A percentile compares a stretch with the other conserved stretches of the same genome.
phyloP scores from a whole-genome alignment of 2,113 vertebrate genomes.

The Dascyllus trimaculatus region DNA sequence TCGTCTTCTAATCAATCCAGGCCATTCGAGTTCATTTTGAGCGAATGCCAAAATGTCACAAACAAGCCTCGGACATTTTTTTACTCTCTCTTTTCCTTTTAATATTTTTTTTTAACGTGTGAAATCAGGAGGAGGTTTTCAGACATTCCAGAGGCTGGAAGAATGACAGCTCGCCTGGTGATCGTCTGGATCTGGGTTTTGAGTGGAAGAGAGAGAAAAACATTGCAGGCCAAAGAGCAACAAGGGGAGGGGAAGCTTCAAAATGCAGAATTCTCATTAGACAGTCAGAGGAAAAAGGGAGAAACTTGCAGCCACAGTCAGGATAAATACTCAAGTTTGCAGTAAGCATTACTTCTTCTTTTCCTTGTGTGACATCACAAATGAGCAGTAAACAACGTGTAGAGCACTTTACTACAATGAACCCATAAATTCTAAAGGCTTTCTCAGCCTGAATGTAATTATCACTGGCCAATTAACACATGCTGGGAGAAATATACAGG shows the following conservation, averaged over 20 bases:
- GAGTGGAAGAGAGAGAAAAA: slow-evolving; percentile 55
- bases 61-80: background rate
- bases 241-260: slow-evolving; percentile 42
- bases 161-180: slow-evolving; percentile 79
- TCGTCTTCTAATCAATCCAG: slow-evolving; percentile 20
- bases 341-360: background rate
- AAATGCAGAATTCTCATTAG: slow-evolving; percentile 54
- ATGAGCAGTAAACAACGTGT: background rate
- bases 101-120: slow-evolving; percentile 15
- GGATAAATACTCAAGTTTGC: slow-evolving; percentile 23
- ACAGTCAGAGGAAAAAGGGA: background rate
- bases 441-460: slow-evolving; percentile 52
- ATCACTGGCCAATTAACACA: slow-evolving; percentile 45
- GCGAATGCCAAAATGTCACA: slow-evolving; percentile 13
- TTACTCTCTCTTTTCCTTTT: background rate
- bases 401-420: slow-evolving; percentile 36
- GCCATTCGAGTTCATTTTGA: slow-evolving; percentile 1
- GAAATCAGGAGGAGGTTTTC: slow-evolving; percentile 63
- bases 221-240: slow-evolving; percentile 68
- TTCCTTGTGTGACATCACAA: slow-evolving; percentile 13
- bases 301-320: background rate
- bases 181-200: slow-evolving; percentile 74
- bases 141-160: slow-evolving; percentile 75
- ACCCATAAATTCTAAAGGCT: slow-evolving; percentile 32
- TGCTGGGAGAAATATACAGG: slow-evolving; percentile 44